Conservation (phyloP, 2,888 invertebrate species). For the Bhutanitis thaidina region DNA sequence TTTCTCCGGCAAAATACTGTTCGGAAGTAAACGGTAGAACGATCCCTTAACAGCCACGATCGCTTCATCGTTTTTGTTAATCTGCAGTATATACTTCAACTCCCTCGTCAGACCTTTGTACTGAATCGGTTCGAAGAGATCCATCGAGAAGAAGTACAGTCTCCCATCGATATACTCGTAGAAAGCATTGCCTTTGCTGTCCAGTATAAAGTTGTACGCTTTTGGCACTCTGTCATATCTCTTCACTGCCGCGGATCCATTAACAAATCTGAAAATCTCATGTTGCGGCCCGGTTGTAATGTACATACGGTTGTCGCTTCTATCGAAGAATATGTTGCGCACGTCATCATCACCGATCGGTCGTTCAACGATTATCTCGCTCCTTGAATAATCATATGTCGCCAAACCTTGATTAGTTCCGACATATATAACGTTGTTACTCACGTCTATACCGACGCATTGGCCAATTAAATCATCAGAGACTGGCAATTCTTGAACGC, state of each 20-base stretch:
- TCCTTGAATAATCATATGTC: conserved; percentile 55
- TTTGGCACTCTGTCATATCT: conserved; percentile 63
- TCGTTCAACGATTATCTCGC: conserved; percentile 59
- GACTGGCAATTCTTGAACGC: conserved; percentile 56
- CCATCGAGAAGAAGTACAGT: conserved; percentile 59
- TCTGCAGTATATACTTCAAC: conserved; percentile 57
- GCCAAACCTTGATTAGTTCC: conserved; percentile 68
- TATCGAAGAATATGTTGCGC: conserved; percentile 61
- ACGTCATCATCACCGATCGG: conserved; percentile 72
- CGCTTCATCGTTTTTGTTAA: conserved; percentile 62
- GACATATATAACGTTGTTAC: conserved; percentile 54
- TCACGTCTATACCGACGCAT: conserved; percentile 55
- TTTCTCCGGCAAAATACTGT: conserved; percentile 57
- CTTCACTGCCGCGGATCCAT: conserved; percentile 64
- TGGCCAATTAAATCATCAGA: conserved; percentile 62
- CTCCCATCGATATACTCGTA: conserved; percentile 69
- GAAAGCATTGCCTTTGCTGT: conserved; percentile 58
- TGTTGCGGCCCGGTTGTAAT: conserved; percentile 61
- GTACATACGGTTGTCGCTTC: conserved; percentile 61
- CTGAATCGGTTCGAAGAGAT: conserved; percentile 63
- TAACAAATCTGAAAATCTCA: conserved; percentile 61
- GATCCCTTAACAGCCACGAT: conserved; percentile 67
- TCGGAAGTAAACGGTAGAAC: conserved; percentile 51
- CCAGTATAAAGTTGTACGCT: conserved; percentile 63
- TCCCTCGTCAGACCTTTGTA: conserved; percentile 70